Base-by-base conservation (phyloP, 2,888 invertebrate species). In the Dexiosoma caninum region DNA sequence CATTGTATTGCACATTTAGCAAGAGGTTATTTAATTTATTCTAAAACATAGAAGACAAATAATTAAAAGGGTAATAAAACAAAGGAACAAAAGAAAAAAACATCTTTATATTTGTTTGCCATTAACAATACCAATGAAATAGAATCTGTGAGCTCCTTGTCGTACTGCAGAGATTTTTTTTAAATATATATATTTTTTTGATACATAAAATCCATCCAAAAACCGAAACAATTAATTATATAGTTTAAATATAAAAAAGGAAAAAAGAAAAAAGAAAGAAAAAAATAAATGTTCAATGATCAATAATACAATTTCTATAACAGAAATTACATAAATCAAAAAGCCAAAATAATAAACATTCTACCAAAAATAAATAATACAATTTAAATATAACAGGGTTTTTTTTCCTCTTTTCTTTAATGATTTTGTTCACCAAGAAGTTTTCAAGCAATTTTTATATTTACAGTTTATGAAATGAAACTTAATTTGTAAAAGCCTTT, bases 91-190 rank as follows among this genome's bases (percentile, higher is more conserved):
- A 79, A 46, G 35, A 71, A 40, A 70, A 62, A 21, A 70, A 75
- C 49, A 76, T 72, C 59, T 70, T 70, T 64, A 21, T n/a, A 69
- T 75, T 4, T 59, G 72, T 79, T 79, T 77, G 60, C 51, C 66
- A 78, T 80, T 59, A 78, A 67, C 78, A 82, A 86, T 90, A 90
- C 90, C 90, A 89, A 90, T 90, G 84, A 89, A 89, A 90, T 90
- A 90, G 89, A 89, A 90, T 89, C 90, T 90, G 89, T 90, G 89
- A 87, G 89, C 88, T 90, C 90, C 90, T 90, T 90, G 90, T 85
- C 90, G 90, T 87, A 89, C 90, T 90, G 90, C 86, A 89, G 88
- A 87, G 87, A 88, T 86, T 87, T 69, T 69, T 42, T n/a, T 27
- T 5, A 27, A 27, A 75, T 71, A 27, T 49, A 40, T 69, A 37